Evolutionary conservation across 2,113 vertebrate species (phyloP), one percentile per base, ranked within the genome.

Genomic region (Synodontis membranacea): DNA sequence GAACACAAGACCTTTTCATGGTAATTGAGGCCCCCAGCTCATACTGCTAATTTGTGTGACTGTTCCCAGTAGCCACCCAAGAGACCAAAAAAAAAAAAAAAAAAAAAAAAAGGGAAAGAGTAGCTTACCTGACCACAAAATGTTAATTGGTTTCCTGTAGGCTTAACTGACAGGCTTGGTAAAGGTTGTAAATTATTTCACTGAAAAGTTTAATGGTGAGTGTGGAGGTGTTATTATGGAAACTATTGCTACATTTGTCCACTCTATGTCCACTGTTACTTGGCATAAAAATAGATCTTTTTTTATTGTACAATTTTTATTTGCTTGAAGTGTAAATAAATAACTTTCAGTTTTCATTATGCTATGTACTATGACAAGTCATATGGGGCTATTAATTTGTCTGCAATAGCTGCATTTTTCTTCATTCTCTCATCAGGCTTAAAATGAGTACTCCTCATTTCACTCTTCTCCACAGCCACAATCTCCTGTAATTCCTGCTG

Each of bases 21-120:
- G 91, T 95, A 95, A 95, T 95, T 94, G 94, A 94, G 93, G 93
- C 94, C 93, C 94, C 91, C 92, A 94, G 93, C 92, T 92, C 91
- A 91, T 91, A 90, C 90, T 81, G 76, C 92, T 95, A 94, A 95
- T 95, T 95, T 94, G 92, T 84, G 83, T 54, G 84, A 82, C 82
- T 58, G 87, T 93, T 91, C 92, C 91, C 91, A 91, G 91, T 86
- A 91, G 92, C 91, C 82, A 91, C 90, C 91, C 86, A 90, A 86
- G 91, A 93, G 94, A 94, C 91, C 92, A 93, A 92, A 84, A 85
- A 92, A 84, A 85, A 72, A 84, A 31, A 74, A 76, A 80, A 89
- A 76, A 70, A 86, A 88, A 86, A 39, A 19, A 86, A 70, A 72
- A n/a, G 83, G 88, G 82, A 28, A 34, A 87, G 89, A 93, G 92